Base-by-base conservation (phyloP, 92 coral and sea anemone species). In the Scolanthus callimorphus region DNA sequence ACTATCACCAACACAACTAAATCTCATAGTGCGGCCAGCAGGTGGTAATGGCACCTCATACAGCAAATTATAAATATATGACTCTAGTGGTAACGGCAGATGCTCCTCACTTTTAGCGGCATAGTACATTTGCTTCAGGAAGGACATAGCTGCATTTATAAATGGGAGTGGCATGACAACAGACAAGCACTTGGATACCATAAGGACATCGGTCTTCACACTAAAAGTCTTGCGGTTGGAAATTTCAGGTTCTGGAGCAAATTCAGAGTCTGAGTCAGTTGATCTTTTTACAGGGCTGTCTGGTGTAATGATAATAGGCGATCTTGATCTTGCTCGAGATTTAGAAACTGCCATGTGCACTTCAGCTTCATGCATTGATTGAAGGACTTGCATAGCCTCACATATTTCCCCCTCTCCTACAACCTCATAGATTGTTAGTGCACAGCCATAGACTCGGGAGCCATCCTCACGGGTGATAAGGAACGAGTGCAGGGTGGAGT, bases 381-480 rank as follows among this genome's bases (percentile, higher is more conserved):
- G 98, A 20, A 92, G 63, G 11, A 84, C 75, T 59, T 88, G 90
- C 98, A 92, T 88, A 10, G 98, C 98, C 10, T 31, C 58, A 55
- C 91, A 70, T 43, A 92, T 92, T 69, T 88, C 86, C 23, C 57
- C 29, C 45, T 92, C 96, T 26, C 67, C 70, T 28, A 92, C 98
- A 4, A 65, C 66, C 52, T 92, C 98, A 58, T 72, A 92, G 73
- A 92, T 78, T 1, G 86, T 88, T 6, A 92, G 79, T 0, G 96
- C 85, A 25, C 88, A 85, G 39, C 98, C 98, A 49, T 92, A 80
- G 37, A 84, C 75, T 41, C 98, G 81, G 11, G 96, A 67, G 47
- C 98, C 98, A 77, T 92, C 98, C 34, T 92, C 98, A 20, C 98
- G 79, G 2, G 98, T 92, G 67, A 92, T 92, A 2, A 92, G 82